Evolutionary conservation across 2,888 invertebrate species (phyloP).

Genomic region (Archaeoteleia sp.): DNA sequence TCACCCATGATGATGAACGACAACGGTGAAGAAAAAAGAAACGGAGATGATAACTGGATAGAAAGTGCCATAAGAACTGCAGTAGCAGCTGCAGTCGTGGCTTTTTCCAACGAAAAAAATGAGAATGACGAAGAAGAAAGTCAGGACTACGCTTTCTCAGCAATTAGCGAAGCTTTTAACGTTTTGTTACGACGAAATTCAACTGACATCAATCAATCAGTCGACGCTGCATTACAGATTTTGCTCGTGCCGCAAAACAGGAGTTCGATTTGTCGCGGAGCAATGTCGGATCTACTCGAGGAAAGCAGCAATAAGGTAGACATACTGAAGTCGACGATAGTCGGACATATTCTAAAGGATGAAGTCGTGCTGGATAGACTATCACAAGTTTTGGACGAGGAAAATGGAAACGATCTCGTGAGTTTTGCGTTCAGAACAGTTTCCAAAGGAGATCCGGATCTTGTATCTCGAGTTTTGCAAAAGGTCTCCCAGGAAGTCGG

Average conservation of each 20-base stretch:
- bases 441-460: constrained; percentile 78
- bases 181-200: constrained; percentile 60
- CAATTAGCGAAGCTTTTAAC: constrained; percentile 70
- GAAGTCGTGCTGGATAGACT: constrained; percentile 80
- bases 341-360: constrained; percentile 76
- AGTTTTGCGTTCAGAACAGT: constrained; percentile 82
- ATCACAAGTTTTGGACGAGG: constrained; percentile 79
- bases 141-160: constrained; percentile 64
- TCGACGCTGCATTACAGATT: constrained; percentile 65
- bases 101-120: constrained; percentile 57
- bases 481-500: constrained; percentile 80
- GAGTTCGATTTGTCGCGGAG: constrained; percentile 63
- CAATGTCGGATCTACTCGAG: constrained; percentile 64
- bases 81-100: constrained; percentile 65
- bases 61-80: constrained; percentile 64
- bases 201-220: constrained; percentile 60
- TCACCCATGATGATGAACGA: constrained; percentile 28
- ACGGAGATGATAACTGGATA: constrained; percentile 54
- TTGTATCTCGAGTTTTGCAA: constrained; percentile 79
- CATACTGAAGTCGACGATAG: constrained; percentile 78
- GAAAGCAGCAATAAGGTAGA: constrained; percentile 78
- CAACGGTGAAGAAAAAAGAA: constrained; percentile 27
- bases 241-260: constrained; percentile 66
- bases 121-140: constrained; percentile 52
- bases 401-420: constrained; percentile 77